Percentiles rank a stretch among this genome's conserved stretches.
These are phyloP conservation scores for Nerophis lumbriciformis DNA, from an alignment of 2,113 vertebrate species.

Conservation along the genomic window DNA sequence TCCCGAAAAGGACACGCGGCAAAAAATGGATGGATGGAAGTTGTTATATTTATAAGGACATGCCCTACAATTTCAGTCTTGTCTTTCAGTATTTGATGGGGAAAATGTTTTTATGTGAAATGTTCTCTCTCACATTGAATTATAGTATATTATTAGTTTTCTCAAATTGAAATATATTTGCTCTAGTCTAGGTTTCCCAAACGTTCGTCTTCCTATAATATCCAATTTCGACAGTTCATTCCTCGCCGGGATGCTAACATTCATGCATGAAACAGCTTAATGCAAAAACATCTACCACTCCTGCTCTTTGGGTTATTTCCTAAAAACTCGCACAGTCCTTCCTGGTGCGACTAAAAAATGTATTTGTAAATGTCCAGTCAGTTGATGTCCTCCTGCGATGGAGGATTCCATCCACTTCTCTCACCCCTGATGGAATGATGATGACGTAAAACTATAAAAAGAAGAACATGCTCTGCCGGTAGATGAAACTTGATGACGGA, in stretches of 20 bases:
- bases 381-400: constrained; percentile 13
- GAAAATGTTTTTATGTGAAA: too few species aligned
- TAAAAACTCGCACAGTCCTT: constrained; percentile 1
- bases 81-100: too few species aligned
- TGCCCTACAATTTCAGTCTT: too few species aligned
- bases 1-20: too few species aligned
- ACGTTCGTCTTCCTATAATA: too few species aligned
- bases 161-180: too few species aligned
- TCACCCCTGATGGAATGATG: constrained; percentile 22
- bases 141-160: too few species aligned
- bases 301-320: not conserved
- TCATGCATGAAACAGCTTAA: not conserved
- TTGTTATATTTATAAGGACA: too few species aligned
- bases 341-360: constrained; percentile 14
- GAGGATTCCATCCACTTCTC: constrained; percentile 19
- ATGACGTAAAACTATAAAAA: constrained; percentile 1
- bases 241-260: not conserved
- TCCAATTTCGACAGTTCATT: too few species aligned
- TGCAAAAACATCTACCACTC: not conserved
- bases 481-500: constrained; percentile 41
- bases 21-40: too few species aligned
- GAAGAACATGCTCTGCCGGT: constrained; percentile 28
- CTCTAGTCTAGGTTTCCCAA: too few species aligned
- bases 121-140: too few species aligned
- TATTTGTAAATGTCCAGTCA: constrained; percentile 15